phyloP scores from a whole-genome alignment of 2,797 vertebrate species.

The Chelmon rostratus region DNA sequence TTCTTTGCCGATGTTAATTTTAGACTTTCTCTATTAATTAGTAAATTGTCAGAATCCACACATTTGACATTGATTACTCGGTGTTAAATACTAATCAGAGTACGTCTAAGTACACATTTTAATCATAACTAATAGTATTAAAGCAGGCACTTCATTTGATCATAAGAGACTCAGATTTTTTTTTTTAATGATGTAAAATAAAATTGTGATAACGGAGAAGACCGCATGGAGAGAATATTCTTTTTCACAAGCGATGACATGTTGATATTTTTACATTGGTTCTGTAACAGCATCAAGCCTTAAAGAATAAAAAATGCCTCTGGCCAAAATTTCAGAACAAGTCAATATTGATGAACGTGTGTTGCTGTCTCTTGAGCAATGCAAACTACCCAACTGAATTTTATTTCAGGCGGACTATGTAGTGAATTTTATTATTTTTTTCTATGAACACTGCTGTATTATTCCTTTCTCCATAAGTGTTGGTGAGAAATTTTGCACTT shows the following conservation, averaged over 20 bases:
- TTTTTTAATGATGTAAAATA: not conserved
- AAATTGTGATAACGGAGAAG: not conserved
- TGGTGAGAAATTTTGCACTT: conserved; percentile 15
- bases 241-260: not conserved
- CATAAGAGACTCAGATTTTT: not conserved
- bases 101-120: not conserved
- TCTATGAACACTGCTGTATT: not conserved
- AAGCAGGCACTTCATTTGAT: not conserved
- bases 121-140: not conserved
- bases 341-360: conserved; percentile 49
- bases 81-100: not conserved
- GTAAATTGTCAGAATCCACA: not conserved
- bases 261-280: conserved; percentile 21
- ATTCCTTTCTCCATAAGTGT: conserved; percentile 19
- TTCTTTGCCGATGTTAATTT: not conserved
- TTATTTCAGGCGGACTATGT: conserved; percentile 10
- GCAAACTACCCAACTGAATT: conserved; percentile 23
- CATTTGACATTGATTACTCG: not conserved
- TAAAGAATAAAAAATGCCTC: conserved; percentile 34
- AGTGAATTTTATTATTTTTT: not conserved
- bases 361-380: conserved; percentile 43
- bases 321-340: conserved; percentile 36
- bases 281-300: conserved; percentile 9
- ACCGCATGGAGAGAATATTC: not conserved
- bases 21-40: not conserved